Evolutionary conservation across 2,888 invertebrate genomes (phyloP).

Genomic region (Morpho helenor): DNA sequence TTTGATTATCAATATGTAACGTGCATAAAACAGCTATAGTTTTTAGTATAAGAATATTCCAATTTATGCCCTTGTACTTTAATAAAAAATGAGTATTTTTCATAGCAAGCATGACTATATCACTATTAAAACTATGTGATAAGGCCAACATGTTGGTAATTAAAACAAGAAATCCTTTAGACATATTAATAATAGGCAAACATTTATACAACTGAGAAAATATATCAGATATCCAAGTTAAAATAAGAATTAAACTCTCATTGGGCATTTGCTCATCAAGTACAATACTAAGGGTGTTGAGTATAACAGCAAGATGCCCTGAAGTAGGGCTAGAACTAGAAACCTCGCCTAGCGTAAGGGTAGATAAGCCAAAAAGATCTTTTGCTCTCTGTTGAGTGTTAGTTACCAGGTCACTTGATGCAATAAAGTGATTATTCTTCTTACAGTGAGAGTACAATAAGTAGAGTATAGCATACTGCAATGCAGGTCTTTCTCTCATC

Average conservation of each 20-base stretch:
- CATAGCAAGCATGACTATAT: conserved; percentile 78
- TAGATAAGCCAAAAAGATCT: conserved; percentile 79
- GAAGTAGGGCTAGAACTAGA: conserved; percentile 87
- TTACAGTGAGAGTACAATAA: conserved; percentile 92
- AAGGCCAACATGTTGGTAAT: conserved; percentile 81
- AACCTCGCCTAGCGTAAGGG: conserved; percentile 80
- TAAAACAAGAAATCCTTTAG: conserved; percentile 80
- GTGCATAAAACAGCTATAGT: conserved; percentile 81
- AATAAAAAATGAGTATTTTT: conserved; percentile 81
- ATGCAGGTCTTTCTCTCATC: conserved; percentile 78
- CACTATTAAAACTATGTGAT: conserved; percentile 79
- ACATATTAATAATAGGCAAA: conserved; percentile 81
- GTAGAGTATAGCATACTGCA: conserved; percentile 89
- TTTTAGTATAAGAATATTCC: conserved; percentile 80
- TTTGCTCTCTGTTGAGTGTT: conserved; percentile 73
- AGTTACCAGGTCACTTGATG: conserved; percentile 88
- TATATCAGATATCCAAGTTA: conserved; percentile 88
- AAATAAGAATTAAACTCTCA: conserved; percentile 79
- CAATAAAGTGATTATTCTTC: conserved; percentile 93
- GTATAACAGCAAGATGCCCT: conserved; percentile 88
- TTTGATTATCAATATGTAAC: conserved; percentile 82
- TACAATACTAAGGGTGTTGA: conserved; percentile 84
- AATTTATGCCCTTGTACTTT: conserved; percentile 79
- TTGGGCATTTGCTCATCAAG: conserved; percentile 77
- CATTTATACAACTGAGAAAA: conserved; percentile 83